These are phyloP conservation scores for Eulemur mongoz DNA, from an alignment of 2,797 vertebrate genomes.

Conservation along the genomic window DNA sequence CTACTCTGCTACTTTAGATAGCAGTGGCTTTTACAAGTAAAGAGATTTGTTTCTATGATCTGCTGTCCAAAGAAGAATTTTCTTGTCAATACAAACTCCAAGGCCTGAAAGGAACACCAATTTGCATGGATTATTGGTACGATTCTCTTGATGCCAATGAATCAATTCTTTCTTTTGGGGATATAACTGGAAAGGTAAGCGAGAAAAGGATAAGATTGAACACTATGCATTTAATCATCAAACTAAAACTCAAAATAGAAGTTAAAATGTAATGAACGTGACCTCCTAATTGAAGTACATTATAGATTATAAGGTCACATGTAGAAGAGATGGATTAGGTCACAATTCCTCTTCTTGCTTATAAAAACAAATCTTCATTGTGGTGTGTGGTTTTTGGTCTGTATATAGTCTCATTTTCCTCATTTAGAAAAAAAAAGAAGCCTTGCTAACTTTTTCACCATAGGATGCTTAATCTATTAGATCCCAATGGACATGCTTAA, in stretches of 20 bases:
- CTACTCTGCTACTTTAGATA: constrained; percentile 80
- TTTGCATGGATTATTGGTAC: constrained; percentile 89
- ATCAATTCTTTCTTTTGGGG: constrained; percentile 88
- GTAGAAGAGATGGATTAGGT: background rate
- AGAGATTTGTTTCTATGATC: constrained; percentile 91
- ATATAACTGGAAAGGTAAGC: constrained; percentile 89
- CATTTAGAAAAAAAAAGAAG: background rate
- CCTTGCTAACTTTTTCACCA: background rate
- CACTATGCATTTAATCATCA: background rate
- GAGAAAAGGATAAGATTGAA: background rate
- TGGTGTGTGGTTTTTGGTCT: background rate
- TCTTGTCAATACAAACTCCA: constrained; percentile 88
- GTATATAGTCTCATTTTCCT: background rate
- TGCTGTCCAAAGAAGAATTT: constrained; percentile 86
- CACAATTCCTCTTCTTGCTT: background rate
- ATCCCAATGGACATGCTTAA: background rate
- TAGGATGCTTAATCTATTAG: background rate
- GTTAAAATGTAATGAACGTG: background rate
- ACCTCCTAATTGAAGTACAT: background rate
- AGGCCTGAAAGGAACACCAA: constrained; percentile 86
- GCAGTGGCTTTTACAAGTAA: constrained; percentile 90
- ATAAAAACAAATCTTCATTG: background rate
- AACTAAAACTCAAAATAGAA: background rate
- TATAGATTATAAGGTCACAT: background rate
- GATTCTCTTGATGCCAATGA: constrained; percentile 84